Base-by-base conservation (phyloP, 2,113 vertebrate genomes). In the Ginglymostoma cirratum region DNA sequence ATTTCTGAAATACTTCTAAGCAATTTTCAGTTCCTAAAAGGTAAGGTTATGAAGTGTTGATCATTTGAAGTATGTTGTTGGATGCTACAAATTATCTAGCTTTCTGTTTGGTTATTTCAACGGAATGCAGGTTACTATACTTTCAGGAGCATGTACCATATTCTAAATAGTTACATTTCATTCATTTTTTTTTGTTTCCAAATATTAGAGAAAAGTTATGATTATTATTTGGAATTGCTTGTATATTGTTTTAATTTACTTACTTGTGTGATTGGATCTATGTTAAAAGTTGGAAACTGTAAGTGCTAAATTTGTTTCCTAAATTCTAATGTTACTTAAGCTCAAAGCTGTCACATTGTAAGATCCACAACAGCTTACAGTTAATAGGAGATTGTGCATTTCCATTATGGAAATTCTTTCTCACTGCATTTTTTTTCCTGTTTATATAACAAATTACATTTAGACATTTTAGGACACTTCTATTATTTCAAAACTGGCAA, bases 401-500 rank as follows among this genome's bases (percentile, higher is more conserved):
- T 66, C 76, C 95, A 96, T 96, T 85, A 85, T 85, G 95, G 38
- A 65, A 83, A 90, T 93, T 94, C 65, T 42, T 87, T 69, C 80
- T 69, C 87, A 45, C 96, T 90, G 80, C 76, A 94, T 94, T 96
- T 94, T 92, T 12, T 90, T 95, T 61, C 78, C 45, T 95, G 94
- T 95, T 95, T 95, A 95, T 95, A 96, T 98, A 97, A 98, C 97
- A 97, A 98, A 98, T 98, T 97, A 97, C 94, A 97, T 97, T 97
- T 97, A 96, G 96, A 96, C 97, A 96, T 96, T 97, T 98, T 98
- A 98, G 98, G 98, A 98, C 98, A 98, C 97, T 97, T 97, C 98
- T 97, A 98, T 98, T 98, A 98, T 97, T 97, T 97, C 97, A 96
- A 95, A 97, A 97, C 97, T 97, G 96, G 97, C 96, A 97, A 97